Conservation (phyloP, 1,140 invertebrate species). For the Hesperophylax magnus region DNA sequence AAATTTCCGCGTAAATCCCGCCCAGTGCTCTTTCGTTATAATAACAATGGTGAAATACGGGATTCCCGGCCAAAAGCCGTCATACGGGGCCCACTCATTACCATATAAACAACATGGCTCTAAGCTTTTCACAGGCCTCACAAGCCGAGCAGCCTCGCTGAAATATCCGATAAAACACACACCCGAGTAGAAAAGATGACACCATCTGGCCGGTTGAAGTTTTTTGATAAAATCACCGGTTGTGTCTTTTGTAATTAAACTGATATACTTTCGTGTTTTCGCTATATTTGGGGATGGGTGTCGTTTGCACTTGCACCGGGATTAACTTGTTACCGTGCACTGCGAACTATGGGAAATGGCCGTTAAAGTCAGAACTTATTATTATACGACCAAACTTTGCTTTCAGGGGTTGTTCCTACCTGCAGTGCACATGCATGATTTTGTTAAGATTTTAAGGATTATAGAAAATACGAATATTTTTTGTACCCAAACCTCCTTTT, state of each 20-base stretch:
- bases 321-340: constrained; percentile 2
- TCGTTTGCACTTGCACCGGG: constrained; percentile 12
- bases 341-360: background rate
- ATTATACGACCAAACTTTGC: too few species aligned
- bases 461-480: too few species aligned
- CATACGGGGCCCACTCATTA: constrained; percentile 50
- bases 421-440: too few species aligned
- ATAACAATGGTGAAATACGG: constrained; percentile 42
- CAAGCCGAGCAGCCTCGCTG: background rate
- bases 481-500: too few species aligned
- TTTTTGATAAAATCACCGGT: too few species aligned
- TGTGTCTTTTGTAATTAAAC: background rate
- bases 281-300: background rate
- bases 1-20: constrained; percentile 47
- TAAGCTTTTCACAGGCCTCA: background rate
- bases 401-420: too few species aligned
- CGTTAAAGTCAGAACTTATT: too few species aligned
- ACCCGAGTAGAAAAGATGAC: background rate
- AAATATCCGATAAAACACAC: too few species aligned
- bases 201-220: background rate
- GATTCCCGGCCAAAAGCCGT: constrained; percentile 38
- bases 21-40: constrained; percentile 48
- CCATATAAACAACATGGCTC: constrained; percentile 54
- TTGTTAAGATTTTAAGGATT: too few species aligned
- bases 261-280: background rate